phyloP scores from a whole-genome alignment of 2,797 vertebrate species.

The Poecile montanus region DNA sequence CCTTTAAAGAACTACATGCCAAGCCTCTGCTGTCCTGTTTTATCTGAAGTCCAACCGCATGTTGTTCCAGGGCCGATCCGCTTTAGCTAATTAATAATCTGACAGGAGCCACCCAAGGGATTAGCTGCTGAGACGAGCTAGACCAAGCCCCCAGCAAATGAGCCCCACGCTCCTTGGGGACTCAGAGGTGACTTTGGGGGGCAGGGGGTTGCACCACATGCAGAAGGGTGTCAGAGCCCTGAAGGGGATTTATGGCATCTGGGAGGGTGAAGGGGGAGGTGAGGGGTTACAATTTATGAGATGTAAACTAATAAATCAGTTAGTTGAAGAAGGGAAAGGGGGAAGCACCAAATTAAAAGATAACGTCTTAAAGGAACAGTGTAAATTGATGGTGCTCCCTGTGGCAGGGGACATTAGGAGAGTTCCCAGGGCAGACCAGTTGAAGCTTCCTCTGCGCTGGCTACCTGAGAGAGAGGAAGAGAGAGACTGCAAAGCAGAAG shows the following conservation, averaged over 20 bases:
- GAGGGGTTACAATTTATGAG: constrained; percentile 54
- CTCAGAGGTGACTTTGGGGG: constrained; percentile 78
- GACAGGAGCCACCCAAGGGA: constrained; percentile 85
- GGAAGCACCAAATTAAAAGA: constrained; percentile 55
- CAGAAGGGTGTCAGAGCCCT: constrained; percentile 42
- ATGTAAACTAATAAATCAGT: constrained; percentile 68
- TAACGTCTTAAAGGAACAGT: constrained; percentile 44
- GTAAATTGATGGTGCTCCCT: neutral
- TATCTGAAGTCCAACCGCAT: constrained; percentile 81
- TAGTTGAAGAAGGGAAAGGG: constrained; percentile 47
- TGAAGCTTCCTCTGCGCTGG: neutral
- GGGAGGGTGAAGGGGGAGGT: constrained; percentile 33
- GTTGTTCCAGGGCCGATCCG: constrained; percentile 82
- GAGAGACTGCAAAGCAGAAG: neutral
- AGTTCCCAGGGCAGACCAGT: neutral
- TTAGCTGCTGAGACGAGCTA: constrained; percentile 79
- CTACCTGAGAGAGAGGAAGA: neutral
- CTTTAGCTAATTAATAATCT: constrained; percentile 89
- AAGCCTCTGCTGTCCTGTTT: constrained; percentile 72
- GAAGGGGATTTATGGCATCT: constrained; percentile 61
- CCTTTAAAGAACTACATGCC: constrained; percentile 73
- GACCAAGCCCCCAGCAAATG: constrained; percentile 80
- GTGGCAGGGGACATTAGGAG: neutral
- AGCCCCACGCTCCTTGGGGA: constrained; percentile 75
- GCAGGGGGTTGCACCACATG: constrained; percentile 39